Evolutionary conservation across 1,140 invertebrate genomes (phyloP), one percentile per base, ranked within the genome.

Genomic region (Solenopsis fugax): DNA sequence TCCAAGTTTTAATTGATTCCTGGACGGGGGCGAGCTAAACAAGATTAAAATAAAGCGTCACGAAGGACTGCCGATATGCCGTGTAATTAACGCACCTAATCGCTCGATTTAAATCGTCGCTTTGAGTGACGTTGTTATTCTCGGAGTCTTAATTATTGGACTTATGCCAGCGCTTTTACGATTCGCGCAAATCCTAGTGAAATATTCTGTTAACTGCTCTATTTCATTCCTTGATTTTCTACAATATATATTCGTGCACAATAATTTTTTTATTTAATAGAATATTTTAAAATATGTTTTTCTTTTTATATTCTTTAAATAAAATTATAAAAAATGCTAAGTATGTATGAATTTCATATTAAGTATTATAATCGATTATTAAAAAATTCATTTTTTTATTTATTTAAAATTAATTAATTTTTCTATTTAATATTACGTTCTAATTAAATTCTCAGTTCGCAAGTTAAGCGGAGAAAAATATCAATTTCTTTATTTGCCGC

Each of bases 1-100:
- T 24, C 2, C n/a, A 48, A 65, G 73, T 85, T 85, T 85, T 85
- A 85, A 85, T 85, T 78, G 21, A 85, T 77, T 85, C 13, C 58
- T 45, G 21, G 13, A 12, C 2, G 10, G 50, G 50, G 45, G n/a
- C 10, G 37, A 52, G 12, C 16, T 85, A 77, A 77, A 85, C 45
- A 13, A 85, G 72, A 85, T 76, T 64, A 77, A 77, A 77, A 85
- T 77, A 48, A 64, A 54, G 58, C 5, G 16, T 52, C n/a, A n/a
- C 48, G 41, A 6, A 29, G 12, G 24, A n/a, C 50, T 12, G 13
- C 1, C 65, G 45, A 85, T 77, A 77, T 56, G n/a, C 71, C n/a
- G 10, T 45, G 58, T 77, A 77, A 77, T 85, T 85, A 64, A 85
- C 24, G 72, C 7, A 76, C 13, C 71, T 76, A 85, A 85, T 81